Percentiles rank a stretch among this genome's conserved stretches.
Evolutionary conservation across 2,888 invertebrate species (phyloP).

Genomic region (Hypena proboscidalis): DNA sequence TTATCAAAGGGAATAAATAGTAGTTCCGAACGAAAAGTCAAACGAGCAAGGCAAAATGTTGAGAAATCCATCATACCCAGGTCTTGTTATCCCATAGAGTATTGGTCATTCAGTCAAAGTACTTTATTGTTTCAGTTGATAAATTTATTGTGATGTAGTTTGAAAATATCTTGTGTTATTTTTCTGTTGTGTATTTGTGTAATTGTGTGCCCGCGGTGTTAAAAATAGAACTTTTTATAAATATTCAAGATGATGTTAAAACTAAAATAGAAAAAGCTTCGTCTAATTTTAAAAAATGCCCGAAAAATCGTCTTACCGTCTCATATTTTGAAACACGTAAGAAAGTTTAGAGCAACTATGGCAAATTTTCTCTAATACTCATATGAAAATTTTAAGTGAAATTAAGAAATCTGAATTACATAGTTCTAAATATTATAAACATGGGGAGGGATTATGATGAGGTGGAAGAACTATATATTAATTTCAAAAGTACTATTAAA

Average conservation of each 20-base stretch:
- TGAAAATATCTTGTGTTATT: too few relatives aligned
- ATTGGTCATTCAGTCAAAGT: too few relatives aligned
- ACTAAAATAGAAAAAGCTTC: too few relatives aligned
- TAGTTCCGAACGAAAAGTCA: slow-evolving; percentile 1
- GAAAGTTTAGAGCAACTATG: not conserved
- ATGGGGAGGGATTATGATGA: not conserved
- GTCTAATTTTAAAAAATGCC: too few relatives aligned
- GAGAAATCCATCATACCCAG: not conserved
- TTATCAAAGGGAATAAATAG: slow-evolving; percentile 1
- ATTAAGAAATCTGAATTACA: not conserved
- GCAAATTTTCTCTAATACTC: not conserved
- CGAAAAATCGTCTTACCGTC: not conserved
- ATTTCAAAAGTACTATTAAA: not conserved
- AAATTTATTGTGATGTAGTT: too few relatives aligned
- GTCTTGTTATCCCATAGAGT: not conserved
- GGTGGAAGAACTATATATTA: not conserved
- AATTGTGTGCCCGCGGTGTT: too few relatives aligned
- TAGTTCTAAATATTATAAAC: not conserved
- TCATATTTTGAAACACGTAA: not conserved
- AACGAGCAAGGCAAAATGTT: slow-evolving; percentile 11
- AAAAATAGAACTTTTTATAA: too few relatives aligned
- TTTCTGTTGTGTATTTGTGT: too few relatives aligned
- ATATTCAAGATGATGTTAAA: too few relatives aligned
- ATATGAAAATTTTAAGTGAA: not conserved
- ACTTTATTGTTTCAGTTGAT: too few relatives aligned